Evolutionary conservation across 1,140 invertebrate species (phyloP).

Genomic region (Pseudoatta argentina): DNA sequence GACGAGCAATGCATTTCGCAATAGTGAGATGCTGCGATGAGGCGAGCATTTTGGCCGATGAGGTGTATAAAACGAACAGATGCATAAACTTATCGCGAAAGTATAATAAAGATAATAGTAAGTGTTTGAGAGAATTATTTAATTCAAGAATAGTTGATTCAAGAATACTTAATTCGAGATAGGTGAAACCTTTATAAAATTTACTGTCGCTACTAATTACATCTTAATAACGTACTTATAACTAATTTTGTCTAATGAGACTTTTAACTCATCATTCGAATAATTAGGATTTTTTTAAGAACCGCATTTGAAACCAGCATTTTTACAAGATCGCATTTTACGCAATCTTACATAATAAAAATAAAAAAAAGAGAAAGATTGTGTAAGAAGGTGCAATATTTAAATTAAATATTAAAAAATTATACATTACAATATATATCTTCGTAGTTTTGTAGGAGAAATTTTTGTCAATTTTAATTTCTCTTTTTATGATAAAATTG

Average conservation of each 20-base stretch:
- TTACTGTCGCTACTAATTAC: not conserved
- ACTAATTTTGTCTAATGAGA: not conserved
- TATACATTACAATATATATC: too few relatives aligned
- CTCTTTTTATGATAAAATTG: not conserved
- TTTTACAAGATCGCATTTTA: not conserved
- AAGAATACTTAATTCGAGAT: not conserved
- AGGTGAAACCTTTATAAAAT: slow-evolving; percentile 19
- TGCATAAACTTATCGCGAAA: slow-evolving; percentile 1
- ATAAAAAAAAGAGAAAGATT: not conserved
- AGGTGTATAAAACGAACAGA: not conserved
- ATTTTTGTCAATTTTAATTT: not conserved
- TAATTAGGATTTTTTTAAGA: not conserved
- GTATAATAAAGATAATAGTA: not conserved
- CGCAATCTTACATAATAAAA: not conserved
- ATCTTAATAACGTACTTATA: not conserved
- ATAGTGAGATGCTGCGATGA: slow-evolving; percentile 70
- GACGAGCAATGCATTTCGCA: slow-evolving; percentile 68
- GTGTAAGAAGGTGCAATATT: not conserved
- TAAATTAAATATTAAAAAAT: not conserved
- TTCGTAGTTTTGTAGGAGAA: not conserved
- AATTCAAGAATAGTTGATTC: not conserved
- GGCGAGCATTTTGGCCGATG: slow-evolving; percentile 1
- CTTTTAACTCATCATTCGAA: not conserved
- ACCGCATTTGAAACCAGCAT: not conserved
- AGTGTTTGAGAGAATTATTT: not conserved